Evolutionary conservation across 23 tunicate species (phyloP), one percentile per base, ranked within the genome.

Genomic region (Ascidia mentula): DNA sequence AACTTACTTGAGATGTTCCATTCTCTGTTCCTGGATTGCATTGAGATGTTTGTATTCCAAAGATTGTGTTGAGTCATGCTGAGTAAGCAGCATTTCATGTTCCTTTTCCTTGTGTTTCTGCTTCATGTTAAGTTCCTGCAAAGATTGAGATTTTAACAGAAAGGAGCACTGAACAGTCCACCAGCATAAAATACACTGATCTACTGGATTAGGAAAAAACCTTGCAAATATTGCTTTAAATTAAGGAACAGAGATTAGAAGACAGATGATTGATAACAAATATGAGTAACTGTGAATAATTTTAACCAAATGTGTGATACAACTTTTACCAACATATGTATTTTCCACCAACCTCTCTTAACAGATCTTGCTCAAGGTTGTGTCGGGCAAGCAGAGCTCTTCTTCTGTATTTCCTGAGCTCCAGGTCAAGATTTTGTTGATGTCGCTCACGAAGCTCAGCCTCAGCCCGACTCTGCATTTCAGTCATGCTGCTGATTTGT

Each of bases 271-370:
- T n/a, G n/a, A n/a, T n/a, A n/a, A n/a, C n/a, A n/a, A n/a, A n/a
- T n/a, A n/a, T n/a, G n/a, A n/a, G n/a, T n/a, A n/a, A n/a, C n/a
- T n/a, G n/a, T n/a, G n/a, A n/a, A n/a, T n/a, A n/a, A n/a, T n/a
- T n/a, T n/a, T n/a, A n/a, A n/a, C n/a, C n/a, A n/a, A n/a, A n/a
- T n/a, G n/a, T n/a, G n/a, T n/a, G n/a, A n/a, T n/a, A n/a, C n/a
- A n/a, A n/a, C n/a, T n/a, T n/a, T n/a, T n/a, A n/a, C n/a, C n/a
- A n/a, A n/a, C n/a, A n/a, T n/a, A n/a, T n/a, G n/a, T n/a, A n/a
- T n/a, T n/a, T n/a, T n/a, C n/a, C n/a, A n/a, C n/a, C n/a, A n/a
- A 88, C 98, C 85, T 93, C 98, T 69, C 98, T 53, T 7, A 93
- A 83, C 32, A 88, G 69, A 60, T 93, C 90, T 59, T 93, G 98